Conservation (phyloP, 2,113 vertebrate genomes). For the Ranitomeya variabilis region DNA sequence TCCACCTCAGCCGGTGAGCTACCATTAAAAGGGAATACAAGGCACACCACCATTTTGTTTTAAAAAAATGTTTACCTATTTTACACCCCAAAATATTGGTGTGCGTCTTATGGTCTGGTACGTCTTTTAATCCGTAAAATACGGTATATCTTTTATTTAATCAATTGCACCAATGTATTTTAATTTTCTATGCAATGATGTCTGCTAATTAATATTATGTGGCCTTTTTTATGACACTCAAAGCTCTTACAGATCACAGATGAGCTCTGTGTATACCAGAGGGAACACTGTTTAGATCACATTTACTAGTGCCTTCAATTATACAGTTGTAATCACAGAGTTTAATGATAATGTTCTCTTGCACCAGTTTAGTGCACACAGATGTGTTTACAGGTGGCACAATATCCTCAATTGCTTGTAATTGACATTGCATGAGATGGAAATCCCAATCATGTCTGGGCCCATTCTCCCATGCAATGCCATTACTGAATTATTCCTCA, state of each 20-base stretch:
- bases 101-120: too few species aligned
- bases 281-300: not conserved
- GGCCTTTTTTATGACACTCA: not conserved
- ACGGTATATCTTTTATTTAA: not conserved
- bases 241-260: not conserved
- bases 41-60: too few species aligned
- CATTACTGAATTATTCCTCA: conserved; percentile 40
- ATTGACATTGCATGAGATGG: conserved; percentile 20
- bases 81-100: too few species aligned
- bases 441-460: conserved; percentile 37
- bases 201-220: not conserved
- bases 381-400: conserved; percentile 29
- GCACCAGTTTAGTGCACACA: conserved; percentile 13
- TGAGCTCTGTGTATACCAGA: not conserved
- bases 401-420: conserved; percentile 3
- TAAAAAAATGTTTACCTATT: too few species aligned
- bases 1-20: too few species aligned
- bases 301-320: not conserved
- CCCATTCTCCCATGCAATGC: conserved; percentile 39
- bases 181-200: not conserved
- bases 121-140: too few species aligned
- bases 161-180: not conserved
- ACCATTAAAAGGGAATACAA: too few species aligned
- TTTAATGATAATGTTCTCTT: conserved; percentile 18
- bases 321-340: not conserved